A percentile compares a stretch with the other conserved stretches of the same genome.
phyloP scores from a whole-genome alignment of 2,888 invertebrate species.

The Dicranocentrus wangi region DNA sequence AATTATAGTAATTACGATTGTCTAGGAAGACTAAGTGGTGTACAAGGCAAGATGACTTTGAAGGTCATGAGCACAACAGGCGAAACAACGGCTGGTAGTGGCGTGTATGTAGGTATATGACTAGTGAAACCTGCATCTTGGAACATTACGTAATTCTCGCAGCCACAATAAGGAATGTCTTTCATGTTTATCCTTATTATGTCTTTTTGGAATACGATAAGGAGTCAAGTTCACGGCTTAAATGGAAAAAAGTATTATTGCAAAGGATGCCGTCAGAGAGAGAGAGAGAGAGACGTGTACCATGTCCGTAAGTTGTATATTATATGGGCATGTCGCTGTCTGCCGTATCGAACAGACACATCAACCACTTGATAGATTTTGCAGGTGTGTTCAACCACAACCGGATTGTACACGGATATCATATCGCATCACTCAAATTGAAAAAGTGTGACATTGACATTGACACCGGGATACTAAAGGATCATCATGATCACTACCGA shows the following conservation, averaged over 20 bases:
- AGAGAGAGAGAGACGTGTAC: too few species aligned
- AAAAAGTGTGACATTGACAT: slow-evolving; percentile 1
- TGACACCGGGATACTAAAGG: background rate
- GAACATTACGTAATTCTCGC: background rate
- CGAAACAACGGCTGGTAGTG: too few species aligned
- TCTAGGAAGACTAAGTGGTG: slow-evolving; percentile 20
- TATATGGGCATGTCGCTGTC: too few species aligned
- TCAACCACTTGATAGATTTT: too few species aligned
- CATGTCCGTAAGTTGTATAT: too few species aligned
- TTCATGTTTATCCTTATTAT: too few species aligned
- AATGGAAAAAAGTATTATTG: too few species aligned
- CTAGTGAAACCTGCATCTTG: background rate
- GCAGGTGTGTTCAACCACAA: slow-evolving; percentile 5
- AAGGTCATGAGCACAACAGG: background rate
- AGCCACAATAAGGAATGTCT: too few species aligned
- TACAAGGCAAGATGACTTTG: background rate
- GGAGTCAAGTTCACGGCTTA: too few species aligned
- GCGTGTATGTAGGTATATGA: background rate
- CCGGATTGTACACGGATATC: background rate
- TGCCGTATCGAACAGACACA: too few species aligned
- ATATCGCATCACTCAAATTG: background rate
- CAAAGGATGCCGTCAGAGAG: too few species aligned
- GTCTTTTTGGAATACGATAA: too few species aligned
- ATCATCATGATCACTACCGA: background rate
- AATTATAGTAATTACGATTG: slow-evolving; percentile 43